Evolutionary conservation across 2,797 vertebrate species (phyloP).

Genomic region (Sparus aurata): DNA sequence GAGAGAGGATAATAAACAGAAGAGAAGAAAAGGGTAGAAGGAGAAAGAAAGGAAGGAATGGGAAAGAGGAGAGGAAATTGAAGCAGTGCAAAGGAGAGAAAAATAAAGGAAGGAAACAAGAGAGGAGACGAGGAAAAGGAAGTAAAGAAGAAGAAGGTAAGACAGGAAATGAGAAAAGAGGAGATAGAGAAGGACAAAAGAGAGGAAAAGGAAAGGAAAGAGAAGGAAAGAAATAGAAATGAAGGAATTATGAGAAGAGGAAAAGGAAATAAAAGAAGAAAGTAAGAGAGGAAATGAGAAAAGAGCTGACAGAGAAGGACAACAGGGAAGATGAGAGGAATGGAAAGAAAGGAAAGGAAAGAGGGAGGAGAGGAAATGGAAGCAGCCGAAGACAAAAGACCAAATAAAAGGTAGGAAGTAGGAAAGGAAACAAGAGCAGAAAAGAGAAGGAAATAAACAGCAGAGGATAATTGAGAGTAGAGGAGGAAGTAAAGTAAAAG

Average conservation of each 20-base stretch:
- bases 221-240: neutral
- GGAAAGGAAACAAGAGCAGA: neutral
- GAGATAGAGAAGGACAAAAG: neutral
- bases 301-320: neutral
- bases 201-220: no score
- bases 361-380: no score
- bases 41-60: neutral
- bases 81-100: neutral
- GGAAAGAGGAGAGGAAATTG: neutral
- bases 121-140: no score
- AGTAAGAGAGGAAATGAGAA: conserved; percentile 55
- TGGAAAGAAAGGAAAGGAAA: neutral
- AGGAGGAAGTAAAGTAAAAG: conserved; percentile 63
- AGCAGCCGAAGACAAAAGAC: neutral
- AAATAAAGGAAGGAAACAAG: neutral
- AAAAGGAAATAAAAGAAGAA: neutral
- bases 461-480: conserved; percentile 61
- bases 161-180: neutral
- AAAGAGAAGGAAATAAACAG: neutral
- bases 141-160: neutral
- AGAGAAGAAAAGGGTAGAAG: neutral
- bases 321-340: neutral
- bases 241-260: neutral
- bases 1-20: neutral
- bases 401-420: neutral